phyloP scores from a whole-genome alignment of 2,113 vertebrate genomes.

The Ibidorhyncha struthersii region DNA sequence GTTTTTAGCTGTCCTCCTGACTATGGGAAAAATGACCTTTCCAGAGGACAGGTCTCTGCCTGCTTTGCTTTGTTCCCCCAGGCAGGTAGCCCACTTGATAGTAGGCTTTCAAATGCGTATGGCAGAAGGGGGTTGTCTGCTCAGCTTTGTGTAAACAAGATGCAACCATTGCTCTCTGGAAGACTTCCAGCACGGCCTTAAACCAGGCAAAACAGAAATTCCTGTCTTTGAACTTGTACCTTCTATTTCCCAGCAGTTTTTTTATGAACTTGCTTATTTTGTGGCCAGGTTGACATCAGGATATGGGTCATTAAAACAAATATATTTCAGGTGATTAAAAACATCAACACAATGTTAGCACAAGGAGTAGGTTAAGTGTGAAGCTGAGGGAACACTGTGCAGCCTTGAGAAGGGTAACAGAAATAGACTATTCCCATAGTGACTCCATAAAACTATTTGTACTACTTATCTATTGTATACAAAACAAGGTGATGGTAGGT shows the following conservation, averaged over 20 bases:
- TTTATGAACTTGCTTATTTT: background rate
- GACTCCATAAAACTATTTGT: background rate
- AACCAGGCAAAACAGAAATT: background rate
- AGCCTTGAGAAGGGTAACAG: background rate
- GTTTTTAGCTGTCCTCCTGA: background rate
- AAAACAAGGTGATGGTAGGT: conserved; percentile 1
- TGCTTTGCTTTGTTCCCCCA: background rate
- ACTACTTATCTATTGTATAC: background rate
- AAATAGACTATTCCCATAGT: background rate
- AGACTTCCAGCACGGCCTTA: background rate
- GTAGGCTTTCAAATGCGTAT: background rate
- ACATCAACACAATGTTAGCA: background rate
- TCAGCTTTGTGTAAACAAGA: background rate
- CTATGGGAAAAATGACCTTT: background rate
- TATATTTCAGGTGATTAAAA: conserved; percentile 2
- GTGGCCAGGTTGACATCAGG: background rate
- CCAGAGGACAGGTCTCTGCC: background rate
- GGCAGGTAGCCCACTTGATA: background rate
- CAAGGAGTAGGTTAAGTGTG: background rate
- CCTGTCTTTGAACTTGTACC: background rate
- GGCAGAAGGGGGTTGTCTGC: background rate
- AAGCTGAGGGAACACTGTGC: background rate
- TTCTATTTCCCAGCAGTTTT: background rate
- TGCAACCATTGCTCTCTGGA: background rate
- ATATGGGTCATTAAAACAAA: conserved; percentile 12